These are phyloP conservation scores for Sinella curviseta DNA, from an alignment of 1,140 invertebrate species.

Conservation along the genomic window DNA sequence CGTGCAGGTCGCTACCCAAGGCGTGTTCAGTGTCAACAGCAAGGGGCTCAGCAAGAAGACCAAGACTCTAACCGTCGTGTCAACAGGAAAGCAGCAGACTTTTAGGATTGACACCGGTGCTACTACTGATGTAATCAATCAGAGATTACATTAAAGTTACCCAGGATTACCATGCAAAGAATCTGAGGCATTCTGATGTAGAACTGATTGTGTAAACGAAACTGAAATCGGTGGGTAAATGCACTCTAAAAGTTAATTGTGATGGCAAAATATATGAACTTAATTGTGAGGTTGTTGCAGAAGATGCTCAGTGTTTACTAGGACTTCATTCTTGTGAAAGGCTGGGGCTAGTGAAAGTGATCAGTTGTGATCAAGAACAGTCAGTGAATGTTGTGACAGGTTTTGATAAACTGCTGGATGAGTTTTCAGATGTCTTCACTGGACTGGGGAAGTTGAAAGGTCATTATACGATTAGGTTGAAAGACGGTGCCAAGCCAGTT, in stretches of 20 bases:
- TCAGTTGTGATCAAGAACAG: slow-evolving; percentile 27
- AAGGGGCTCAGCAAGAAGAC: background rate
- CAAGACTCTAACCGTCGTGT: background rate
- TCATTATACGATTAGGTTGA: slow-evolving; percentile 16
- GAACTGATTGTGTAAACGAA: background rate
- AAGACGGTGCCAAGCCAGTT: slow-evolving; percentile 24
- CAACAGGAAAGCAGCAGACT: background rate
- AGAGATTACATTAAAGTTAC: slow-evolving; percentile 1
- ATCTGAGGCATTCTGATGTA: background rate
- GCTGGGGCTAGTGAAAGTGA: slow-evolving; percentile 28
- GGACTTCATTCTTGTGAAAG: slow-evolving; percentile 13
- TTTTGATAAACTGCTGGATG: background rate
- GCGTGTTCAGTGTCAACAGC: background rate
- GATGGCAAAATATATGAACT: background rate
- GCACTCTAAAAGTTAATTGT: background rate
- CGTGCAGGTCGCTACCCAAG: background rate
- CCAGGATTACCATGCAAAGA: background rate
- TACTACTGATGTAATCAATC: background rate
- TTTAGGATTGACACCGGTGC: background rate
- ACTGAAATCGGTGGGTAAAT: background rate
- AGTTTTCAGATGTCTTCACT: slow-evolving; percentile 28
- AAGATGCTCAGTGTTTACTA: slow-evolving; percentile 2
- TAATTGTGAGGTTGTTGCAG: background rate
- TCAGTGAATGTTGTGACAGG: background rate
- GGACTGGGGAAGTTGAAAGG: slow-evolving; percentile 32